Evolutionary conservation across 1,140 invertebrate species (phyloP).

Genomic region (Drosophila mojavensis): DNA sequence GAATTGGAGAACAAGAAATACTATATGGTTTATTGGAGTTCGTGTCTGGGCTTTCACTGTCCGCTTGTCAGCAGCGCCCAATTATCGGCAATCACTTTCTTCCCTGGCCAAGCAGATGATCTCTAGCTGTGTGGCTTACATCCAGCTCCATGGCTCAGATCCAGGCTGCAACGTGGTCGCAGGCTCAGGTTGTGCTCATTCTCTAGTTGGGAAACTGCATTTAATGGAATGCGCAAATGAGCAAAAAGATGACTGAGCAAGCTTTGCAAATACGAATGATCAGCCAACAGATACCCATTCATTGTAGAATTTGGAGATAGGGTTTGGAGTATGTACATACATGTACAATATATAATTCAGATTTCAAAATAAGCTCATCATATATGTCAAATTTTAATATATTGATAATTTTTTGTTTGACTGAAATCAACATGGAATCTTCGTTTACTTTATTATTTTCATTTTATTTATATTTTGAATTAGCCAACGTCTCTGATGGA

Average conservation of each 20-base stretch:
- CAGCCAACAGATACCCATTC: slow-evolving; percentile 15
- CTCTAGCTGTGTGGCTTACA: background rate
- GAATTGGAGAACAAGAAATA: no score
- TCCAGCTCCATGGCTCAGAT: slow-evolving; percentile 8
- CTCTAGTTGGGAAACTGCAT: slow-evolving; percentile 66
- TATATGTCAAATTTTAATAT: no score
- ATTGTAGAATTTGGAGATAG: background rate
- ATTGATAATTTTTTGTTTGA: no score
- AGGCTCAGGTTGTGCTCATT: slow-evolving; percentile 62
- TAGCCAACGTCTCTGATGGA: no score
- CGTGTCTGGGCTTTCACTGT: slow-evolving; percentile 66
- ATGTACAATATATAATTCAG: no score
- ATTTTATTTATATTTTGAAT: no score
- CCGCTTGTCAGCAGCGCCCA: slow-evolving; percentile 27
- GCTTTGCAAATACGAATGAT: background rate
- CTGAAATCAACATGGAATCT: no score
- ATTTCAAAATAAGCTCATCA: no score
- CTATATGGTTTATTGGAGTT: slow-evolving; percentile 22
- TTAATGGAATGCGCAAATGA: slow-evolving; percentile 56
- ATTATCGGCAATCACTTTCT: slow-evolving; percentile 68
- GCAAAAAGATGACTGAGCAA: background rate
- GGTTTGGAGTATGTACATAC: background rate
- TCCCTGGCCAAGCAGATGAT: slow-evolving; percentile 33
- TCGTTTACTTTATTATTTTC: no score
- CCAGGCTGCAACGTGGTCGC: slow-evolving; percentile 31